A percentile compares a stretch with the other conserved stretches of the same genome.
Evolutionary conservation across 2,113 vertebrate species (phyloP).

Genomic region (Peucedramus taeniatus): DNA sequence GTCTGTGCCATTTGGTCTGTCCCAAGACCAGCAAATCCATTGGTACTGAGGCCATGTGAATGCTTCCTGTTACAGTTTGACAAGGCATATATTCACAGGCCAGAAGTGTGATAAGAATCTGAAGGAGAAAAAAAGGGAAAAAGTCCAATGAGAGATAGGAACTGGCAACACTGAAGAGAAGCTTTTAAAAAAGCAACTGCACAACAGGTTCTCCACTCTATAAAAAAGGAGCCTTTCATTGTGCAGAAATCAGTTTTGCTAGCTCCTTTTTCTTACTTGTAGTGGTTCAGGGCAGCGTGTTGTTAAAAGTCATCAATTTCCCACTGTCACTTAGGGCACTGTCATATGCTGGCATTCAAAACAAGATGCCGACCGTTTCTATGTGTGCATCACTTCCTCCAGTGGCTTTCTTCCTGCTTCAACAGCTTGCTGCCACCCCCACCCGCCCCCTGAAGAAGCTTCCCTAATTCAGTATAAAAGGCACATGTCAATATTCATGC

Average conservation of each 20-base stretch:
- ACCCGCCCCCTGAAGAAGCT: constrained; percentile 45
- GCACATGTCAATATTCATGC: constrained; percentile 43
- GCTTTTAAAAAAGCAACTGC: neutral
- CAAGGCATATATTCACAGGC: rapidly evolving
- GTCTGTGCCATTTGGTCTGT: neutral
- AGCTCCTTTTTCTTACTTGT: neutral
- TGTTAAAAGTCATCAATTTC: neutral
- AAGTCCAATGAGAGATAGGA: neutral
- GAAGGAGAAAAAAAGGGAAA: neutral
- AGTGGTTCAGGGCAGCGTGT: neutral
- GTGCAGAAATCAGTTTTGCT: neutral
- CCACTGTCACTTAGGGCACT: neutral
- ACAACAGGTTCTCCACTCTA: neutral
- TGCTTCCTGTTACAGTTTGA: neutral
- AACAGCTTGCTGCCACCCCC: constrained; percentile 59
- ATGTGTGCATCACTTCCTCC: constrained; percentile 69
- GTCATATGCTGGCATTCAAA: constrained; percentile 30
- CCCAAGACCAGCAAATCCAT: neutral
- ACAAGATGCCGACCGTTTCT: constrained; percentile 47
- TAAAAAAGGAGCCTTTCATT: neutral
- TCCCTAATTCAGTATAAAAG: constrained; percentile 39
- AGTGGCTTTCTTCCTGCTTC: constrained; percentile 69
- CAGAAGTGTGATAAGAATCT: neutral
- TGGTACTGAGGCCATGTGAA: neutral
- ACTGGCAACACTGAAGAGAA: neutral